Base-by-base conservation (phyloP, 2,113 vertebrate species). In the Lepidothrix coronata region DNA sequence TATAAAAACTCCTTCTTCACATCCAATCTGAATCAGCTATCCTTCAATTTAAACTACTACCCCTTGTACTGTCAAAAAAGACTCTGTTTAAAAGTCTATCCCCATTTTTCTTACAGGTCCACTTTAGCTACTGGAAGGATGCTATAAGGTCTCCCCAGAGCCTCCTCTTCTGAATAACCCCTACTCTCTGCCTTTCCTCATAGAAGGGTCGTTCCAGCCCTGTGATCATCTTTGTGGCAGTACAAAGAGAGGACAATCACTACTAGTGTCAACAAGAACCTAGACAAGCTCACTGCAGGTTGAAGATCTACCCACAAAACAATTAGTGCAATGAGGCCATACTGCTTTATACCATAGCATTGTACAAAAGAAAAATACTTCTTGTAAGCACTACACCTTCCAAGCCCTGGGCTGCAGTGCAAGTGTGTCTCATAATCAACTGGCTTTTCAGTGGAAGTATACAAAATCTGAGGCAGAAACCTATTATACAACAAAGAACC, bases 21-120 rank as follows among this genome's bases (percentile, higher is more conserved):
- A 20, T 13, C n/a, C 46, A 9, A 8, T 30, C 6, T 22, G 54
- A 73, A 68, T n/a, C 0, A 0, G 12, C 5, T 6, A 8, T n/a
- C 14, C 13, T 35, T 54, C 24, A 25, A 1, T 54, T 82, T n/a
- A 67, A 46, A 75, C 23, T 75, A 20, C 23, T 68, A 18, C 4
- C 17, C 28, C 33, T 48, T 61, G 17, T 41, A 14, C 20, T 62
- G 14, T 75, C 5, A 3, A 24, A 61, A 61, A 4, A 54, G 23
- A 46, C 8, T 20, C 20, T 31, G 14, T 11, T 41, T 54, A 82
- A n/a, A 22, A 12, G 17, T 39, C 28, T 41, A 24, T n/a, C 20
- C 11, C 7, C 14, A 35, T 12, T 22, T 54, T 48, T 35, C n/a
- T 62, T 55, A 19, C 7, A 48, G 5, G 24, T 75, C 20, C 39